Conservation (phyloP, 2,113 vertebrate genomes). For the Pterocles burchelli region DNA sequence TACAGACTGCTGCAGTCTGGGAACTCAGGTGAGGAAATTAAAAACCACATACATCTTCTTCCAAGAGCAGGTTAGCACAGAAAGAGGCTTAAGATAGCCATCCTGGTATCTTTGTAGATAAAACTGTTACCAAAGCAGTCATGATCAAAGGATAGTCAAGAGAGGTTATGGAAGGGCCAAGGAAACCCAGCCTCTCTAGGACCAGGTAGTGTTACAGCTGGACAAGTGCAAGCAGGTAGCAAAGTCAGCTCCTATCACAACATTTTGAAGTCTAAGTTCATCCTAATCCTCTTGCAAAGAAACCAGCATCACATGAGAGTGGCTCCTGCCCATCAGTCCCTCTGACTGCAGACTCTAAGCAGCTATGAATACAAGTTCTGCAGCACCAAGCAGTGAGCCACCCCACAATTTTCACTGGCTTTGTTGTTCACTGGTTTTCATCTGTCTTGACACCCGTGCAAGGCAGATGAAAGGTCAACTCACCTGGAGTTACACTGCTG, state of each 20-base stretch:
- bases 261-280: background rate
- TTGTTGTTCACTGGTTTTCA: background rate
- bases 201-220: background rate
- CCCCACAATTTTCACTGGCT: rapidly evolving
- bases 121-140: background rate
- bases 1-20: background rate
- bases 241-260: background rate
- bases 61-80: background rate
- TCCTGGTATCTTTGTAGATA: background rate
- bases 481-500: background rate
- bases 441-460: background rate
- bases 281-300: background rate
- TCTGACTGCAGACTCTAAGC: rapidly evolving
- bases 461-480: background rate
- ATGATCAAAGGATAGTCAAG: rapidly evolving
- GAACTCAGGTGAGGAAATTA: background rate
- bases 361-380: rapidly evolving
- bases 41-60: rapidly evolving
- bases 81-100: background rate
- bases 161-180: background rate
- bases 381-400: background rate
- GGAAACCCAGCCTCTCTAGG: background rate
- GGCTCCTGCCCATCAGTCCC: background rate
- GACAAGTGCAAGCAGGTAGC: background rate
- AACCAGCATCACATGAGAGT: background rate